Percentiles rank a stretch among this genome's conserved stretches.
Evolutionary conservation across 2,888 invertebrate genomes (phyloP).

Genomic region (Metallyticus violacea): DNA sequence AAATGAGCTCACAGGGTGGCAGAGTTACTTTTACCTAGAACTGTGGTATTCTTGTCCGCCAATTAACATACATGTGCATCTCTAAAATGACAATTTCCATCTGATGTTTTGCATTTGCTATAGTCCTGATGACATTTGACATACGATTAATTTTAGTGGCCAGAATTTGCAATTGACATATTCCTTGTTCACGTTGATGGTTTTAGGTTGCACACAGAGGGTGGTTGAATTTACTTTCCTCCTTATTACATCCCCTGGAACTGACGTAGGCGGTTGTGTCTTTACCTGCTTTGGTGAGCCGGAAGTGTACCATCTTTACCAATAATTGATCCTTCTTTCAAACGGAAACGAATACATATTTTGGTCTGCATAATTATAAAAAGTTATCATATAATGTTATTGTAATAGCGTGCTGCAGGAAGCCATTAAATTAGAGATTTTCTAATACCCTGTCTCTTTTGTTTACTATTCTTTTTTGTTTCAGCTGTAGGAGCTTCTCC

Average conservation of each 20-base stretch:
- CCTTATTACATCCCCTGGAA: background rate
- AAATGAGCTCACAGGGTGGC: too few species aligned
- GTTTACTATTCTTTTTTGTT: background rate
- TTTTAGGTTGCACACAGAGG: background rate
- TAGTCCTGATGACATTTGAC: too few species aligned
- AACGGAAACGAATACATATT: background rate
- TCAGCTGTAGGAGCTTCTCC: background rate
- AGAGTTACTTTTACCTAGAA: too few species aligned
- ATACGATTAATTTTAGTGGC: too few species aligned
- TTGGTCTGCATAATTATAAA: background rate
- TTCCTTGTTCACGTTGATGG: background rate
- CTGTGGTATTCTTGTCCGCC: too few species aligned
- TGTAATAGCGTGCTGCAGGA: background rate
- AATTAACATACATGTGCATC: too few species aligned
- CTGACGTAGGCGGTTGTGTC: background rate
- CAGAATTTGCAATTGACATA: too few species aligned
- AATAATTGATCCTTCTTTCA: too few species aligned
- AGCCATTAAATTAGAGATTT: background rate
- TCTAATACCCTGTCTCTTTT: background rate
- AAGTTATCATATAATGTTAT: too few species aligned
- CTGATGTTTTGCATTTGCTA: too few species aligned
- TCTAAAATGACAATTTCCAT: too few species aligned
- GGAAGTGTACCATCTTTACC: background rate
- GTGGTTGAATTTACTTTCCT: too few species aligned
- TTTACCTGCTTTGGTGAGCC: background rate